Base-by-base conservation (phyloP, 2,888 invertebrate genomes). In the Melinaea menophilus region DNA sequence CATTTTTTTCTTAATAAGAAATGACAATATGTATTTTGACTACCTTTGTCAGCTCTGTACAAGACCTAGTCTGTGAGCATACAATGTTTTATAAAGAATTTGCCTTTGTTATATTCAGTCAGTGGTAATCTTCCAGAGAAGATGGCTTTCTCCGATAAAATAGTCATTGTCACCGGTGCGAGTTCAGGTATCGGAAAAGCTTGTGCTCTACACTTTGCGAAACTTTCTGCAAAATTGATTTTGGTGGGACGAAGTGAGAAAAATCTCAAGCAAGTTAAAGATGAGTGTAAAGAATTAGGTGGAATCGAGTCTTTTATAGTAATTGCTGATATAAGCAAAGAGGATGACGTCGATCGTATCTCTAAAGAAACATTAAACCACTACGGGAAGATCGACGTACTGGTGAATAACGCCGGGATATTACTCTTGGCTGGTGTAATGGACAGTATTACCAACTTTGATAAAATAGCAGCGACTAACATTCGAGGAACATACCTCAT, bases 121-220 rank as follows among this genome's bases (percentile, higher is more conserved):
- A 63, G 54, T 59, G 59, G 55, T 55, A 55, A 66, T 59, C 66
- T 61, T 69, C 73, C 79, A 77, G 76, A 77, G 69, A 74, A 69
- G 66, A 88, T 88, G 88, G 77, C 79, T 72, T 87, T 86, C 74
- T 72, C 71, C 22, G 73, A 80, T 58, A 86, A 86, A 82, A 87
- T 88, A 46, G 82, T 88, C 34, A 66, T 88, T 56, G 75, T 88
- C 58, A 88, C 88, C 3, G 88, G 88, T 3, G 86, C 86, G 9
- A 86, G 87, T 68, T 80, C 86, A 2, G 89, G 89, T 2, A 86
- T 89, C 55, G 89, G 89, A 22, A 84, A 86, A 3, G 77, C 80
- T 11, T 82, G 82, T 64, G 85, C 89, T 1, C 3, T 81, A 11
- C 70, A 71, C 47, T 87, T 89, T 60, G 86, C 88, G 0, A 78